Conservation (phyloP, 2,113 vertebrate species). For the Mugil cephalus region DNA sequence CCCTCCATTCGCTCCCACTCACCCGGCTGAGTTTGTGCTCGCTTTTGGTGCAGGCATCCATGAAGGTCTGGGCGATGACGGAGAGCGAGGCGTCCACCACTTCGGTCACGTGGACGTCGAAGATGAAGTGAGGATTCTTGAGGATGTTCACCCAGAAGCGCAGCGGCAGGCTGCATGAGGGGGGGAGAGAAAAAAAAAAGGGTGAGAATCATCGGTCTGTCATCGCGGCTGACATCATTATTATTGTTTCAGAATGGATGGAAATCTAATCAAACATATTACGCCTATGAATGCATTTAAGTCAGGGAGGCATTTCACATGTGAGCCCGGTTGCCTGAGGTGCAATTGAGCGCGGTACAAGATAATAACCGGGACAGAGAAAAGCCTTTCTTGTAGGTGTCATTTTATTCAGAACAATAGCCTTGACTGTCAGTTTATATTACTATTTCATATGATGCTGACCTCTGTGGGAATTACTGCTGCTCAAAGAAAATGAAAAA, state of each 20-base stretch:
- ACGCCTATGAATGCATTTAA: conserved; percentile 31
- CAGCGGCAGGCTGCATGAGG: conserved; percentile 92
- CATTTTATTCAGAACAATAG: conserved; percentile 58
- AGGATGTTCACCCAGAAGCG: conserved; percentile 99
- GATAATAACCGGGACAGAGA: conserved; percentile 53
- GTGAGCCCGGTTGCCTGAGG: conserved; percentile 54
- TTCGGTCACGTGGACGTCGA: conserved; percentile 96
- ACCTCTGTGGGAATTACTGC: conserved; percentile 29
- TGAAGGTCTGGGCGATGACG: conserved; percentile 98
- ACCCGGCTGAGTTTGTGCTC: conserved; percentile 99
- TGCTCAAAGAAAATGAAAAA: conserved; percentile 17
- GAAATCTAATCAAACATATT: conserved; percentile 34
- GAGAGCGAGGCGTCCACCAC: conserved; percentile 98
- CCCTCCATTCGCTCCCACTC: conserved; percentile 58
- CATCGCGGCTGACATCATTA: conserved; percentile 9
- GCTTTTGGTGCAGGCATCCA: conserved; percentile 98
- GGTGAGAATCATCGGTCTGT: not conserved
- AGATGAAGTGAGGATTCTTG: conserved; percentile 98
- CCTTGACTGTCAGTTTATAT: conserved; percentile 41
- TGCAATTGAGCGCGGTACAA: conserved; percentile 49
- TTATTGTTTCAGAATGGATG: conserved; percentile 13
- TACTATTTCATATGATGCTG: conserved; percentile 46
- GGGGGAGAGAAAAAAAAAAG: too few relatives aligned
- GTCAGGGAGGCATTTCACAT: conserved; percentile 43
- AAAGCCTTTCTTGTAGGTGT: conserved; percentile 51